Evolutionary conservation across 2,797 vertebrate species (phyloP).

Genomic region (Discoglossus pictus): DNA sequence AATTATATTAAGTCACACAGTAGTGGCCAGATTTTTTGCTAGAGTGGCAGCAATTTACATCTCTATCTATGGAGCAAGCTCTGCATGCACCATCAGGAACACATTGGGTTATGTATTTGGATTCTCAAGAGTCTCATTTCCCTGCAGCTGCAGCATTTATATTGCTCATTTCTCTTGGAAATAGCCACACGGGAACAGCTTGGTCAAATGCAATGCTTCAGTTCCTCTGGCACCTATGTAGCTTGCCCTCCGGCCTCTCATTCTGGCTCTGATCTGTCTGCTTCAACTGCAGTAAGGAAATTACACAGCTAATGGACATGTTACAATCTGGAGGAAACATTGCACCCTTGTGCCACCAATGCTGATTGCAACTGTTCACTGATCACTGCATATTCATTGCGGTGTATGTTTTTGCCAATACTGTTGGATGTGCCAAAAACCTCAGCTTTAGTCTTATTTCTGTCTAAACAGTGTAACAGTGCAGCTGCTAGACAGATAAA

Average conservation of each 20-base stretch:
- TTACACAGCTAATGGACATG: constrained; percentile 34
- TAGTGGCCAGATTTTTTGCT: constrained; percentile 17
- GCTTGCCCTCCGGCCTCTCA: constrained; percentile 13
- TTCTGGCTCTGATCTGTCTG: constrained; percentile 32
- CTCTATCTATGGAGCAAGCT: constrained; percentile 11
- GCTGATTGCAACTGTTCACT: constrained; percentile 21
- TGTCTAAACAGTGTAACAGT: not conserved
- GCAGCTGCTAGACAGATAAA: constrained; percentile 5
- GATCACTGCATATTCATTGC: constrained; percentile 9
- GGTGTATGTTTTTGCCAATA: constrained; percentile 10
- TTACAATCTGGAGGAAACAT: constrained; percentile 32
- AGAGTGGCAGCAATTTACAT: constrained; percentile 21
- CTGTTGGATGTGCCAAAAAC: constrained; percentile 6
- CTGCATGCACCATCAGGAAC: constrained; percentile 20
- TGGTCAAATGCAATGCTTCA: constrained; percentile 26
- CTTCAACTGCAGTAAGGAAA: constrained; percentile 26
- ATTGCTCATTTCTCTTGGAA: constrained; percentile 38
- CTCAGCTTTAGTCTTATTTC: constrained; percentile 8
- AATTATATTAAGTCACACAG: constrained; percentile 14
- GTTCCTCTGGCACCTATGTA: constrained; percentile 10
- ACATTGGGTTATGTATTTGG: constrained; percentile 32
- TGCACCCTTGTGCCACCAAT: constrained; percentile 19
- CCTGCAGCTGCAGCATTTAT: constrained; percentile 45
- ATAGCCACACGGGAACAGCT: constrained; percentile 36
- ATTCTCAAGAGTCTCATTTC: constrained; percentile 32